Evolutionary conservation across 2,113 vertebrate genomes (phyloP), one percentile per base, ranked within the genome.

Genomic region (Peromyscus polionotus): DNA sequence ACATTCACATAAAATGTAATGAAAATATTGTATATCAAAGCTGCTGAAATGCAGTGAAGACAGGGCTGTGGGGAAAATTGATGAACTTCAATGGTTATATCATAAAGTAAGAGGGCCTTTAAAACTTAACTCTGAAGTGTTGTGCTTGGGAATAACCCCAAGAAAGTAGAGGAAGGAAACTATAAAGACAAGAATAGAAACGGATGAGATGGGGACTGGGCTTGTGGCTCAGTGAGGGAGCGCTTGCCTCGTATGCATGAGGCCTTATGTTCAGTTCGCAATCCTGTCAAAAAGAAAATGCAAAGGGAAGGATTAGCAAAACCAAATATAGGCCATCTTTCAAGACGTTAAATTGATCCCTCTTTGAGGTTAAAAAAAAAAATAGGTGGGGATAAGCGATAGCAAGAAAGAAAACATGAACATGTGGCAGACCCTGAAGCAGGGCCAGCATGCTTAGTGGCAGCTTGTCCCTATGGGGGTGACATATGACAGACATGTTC

Each of bases 321-420:
- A 24, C 36, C n/a, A 3, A 61, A 57, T 1, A 10, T 42, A 45
- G 6, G 11, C 17, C 7, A 26, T 28, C 42, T 39, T 45, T 51
- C 19, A 57, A 76, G 86, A 65, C 24, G 12, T 13, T n/a, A 17
- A n/a, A 22, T 1, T 0, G 31, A 65, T 31, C 26, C 26, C 17
- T 67, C 26, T 84, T 51, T 48, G 88, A 5, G n/a, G 31, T 31
- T n/a, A 10, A 59, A 83, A 59, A 81, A 20, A 33, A 33, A 48
- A 17, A 31, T 7, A 65, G 3, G 3, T 4, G 1, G 1, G 45
- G 9, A 48, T 1, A 7, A 6, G 51, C 59, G 4, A 0, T 24
- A 24, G 0, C 0, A 2, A 24, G 87, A 19, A 7, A 0, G 3
- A 24, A 5, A 26, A 0, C 5, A 4, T 0, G 7, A 26, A 0